Percentiles rank a stretch among this genome's conserved stretches.
Evolutionary conservation across 2,888 invertebrate species (phyloP).

Genomic region (Cheilosia vulpina): DNA sequence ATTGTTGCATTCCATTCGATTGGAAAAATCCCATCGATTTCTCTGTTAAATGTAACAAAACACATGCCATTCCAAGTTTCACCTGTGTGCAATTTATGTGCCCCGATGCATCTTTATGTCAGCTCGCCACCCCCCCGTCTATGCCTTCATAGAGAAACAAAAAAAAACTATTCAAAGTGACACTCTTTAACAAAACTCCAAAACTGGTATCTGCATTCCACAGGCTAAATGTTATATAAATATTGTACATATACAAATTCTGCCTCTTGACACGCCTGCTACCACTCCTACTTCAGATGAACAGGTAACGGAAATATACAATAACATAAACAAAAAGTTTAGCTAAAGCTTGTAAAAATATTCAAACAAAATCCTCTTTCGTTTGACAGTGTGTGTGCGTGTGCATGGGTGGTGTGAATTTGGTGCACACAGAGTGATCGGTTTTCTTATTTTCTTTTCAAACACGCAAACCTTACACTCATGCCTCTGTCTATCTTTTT

Average conservation of each 20-base stretch:
- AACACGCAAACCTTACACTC: slow-evolving; percentile 44
- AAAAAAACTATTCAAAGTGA: slow-evolving; percentile 39
- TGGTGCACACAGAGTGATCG: slow-evolving; percentile 40
- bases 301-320: slow-evolving; percentile 68
- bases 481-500: slow-evolving; percentile 23
- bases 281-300: slow-evolving; percentile 72
- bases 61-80: neutral
- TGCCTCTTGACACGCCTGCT: slow-evolving; percentile 78
- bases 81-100: neutral
- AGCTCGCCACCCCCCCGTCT: neutral
- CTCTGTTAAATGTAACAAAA: slow-evolving; percentile 4
- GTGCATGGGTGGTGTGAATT: slow-evolving; percentile 40
- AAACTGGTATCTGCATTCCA: slow-evolving; percentile 76
- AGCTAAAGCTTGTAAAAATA: slow-evolving; percentile 41
- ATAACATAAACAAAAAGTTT: slow-evolving; percentile 54
- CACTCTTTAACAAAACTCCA: slow-evolving; percentile 55
- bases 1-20: too few relatives aligned
- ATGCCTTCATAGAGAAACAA: neutral
- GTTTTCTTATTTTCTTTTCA: slow-evolving; percentile 37
- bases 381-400: slow-evolving; percentile 25
- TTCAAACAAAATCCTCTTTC: slow-evolving; percentile 23
- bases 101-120: slow-evolving; percentile 12
- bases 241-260: slow-evolving; percentile 82
- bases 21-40: too few relatives aligned
- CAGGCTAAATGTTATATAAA: slow-evolving; percentile 81